A percentile compares a stretch with the other conserved stretches of the same genome.
Conservation (phyloP, 2,888 invertebrate genomes). For the Marronus borbonicus region DNA sequence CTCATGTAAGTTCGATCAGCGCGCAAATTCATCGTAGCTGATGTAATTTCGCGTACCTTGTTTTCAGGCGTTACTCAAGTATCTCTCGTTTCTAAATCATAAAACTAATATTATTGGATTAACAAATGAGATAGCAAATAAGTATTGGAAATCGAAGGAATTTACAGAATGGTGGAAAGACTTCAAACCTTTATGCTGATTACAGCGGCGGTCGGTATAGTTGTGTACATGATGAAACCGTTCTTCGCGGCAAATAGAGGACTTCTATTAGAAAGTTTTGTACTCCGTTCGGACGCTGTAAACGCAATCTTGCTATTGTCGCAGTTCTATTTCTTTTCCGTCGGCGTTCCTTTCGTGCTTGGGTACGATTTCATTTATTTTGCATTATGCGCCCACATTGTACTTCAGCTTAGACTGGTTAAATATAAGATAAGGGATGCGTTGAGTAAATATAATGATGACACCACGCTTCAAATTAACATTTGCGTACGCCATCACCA, state of each 20-base stretch:
- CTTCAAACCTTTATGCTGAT: neutral
- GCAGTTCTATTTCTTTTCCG: neutral
- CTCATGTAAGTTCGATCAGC: neutral
- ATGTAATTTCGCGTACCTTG: neutral
- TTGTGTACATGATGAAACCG: neutral
- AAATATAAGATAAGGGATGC: slow-evolving; percentile 1
- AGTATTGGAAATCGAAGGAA: neutral
- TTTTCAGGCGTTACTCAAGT: neutral
- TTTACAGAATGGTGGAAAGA: neutral
- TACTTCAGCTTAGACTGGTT: slow-evolving; percentile 28
- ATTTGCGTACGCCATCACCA: slow-evolving; percentile 7
- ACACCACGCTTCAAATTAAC: neutral
- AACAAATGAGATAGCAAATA: neutral
- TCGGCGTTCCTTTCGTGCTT: slow-evolving; percentile 1
- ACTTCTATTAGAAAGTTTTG: neutral
- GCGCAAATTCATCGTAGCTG: too few species aligned
- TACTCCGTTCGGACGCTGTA: neutral
- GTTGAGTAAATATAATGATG: neutral
- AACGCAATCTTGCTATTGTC: neutral
- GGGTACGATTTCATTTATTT: slow-evolving; percentile 34
- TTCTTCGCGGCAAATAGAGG: neutral
- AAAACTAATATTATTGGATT: neutral
- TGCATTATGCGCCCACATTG: neutral
- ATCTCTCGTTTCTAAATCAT: neutral
- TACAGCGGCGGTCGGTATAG: neutral